Base-by-base conservation (phyloP, 2,797 vertebrate genomes). In the Chromobotia macracanthus region DNA sequence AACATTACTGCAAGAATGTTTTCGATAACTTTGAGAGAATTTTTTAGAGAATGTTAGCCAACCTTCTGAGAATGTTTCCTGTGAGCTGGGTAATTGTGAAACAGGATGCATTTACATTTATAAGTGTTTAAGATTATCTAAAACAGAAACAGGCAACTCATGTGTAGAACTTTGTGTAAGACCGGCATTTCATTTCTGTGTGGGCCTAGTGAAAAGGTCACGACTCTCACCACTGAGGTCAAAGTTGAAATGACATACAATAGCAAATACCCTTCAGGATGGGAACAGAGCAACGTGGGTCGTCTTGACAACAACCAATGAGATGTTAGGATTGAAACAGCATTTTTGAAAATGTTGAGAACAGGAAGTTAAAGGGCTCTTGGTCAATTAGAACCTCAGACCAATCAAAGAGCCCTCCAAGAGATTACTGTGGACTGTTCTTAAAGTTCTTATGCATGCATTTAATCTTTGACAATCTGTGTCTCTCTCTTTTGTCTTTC, bases 191-290 rank as follows among this genome's bases (percentile, higher is more conserved):
- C 21, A 60, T 84, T 89, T 86, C 84, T 85, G 83, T 85, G 77
- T 85, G 61, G 75, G 80, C 60, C n/a, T 58, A 46, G 35, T 73
- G 64, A 19, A 60, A 35, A 77, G 82, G 21, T 76, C 89, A 89
- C 89, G 88, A 86, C 72, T 90, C 86, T 76, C 85, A 81, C 48
- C 64, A 71, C 79, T 80, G 70, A 84, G 93, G 92, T 91, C 89
- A 92, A 75, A 90, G 88, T 87, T 90, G 87, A 92, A 90, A 89
- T 82, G 87, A 86, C 86, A 82, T 85, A 86, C 87, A 85, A 87
- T 86, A 87, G 87, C 69, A 84, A 89, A 84, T 84, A 86, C 80
- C 70, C 80, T 79, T 83, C 71, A 77, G 81, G 61, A 77, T 55
- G 81, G 83, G 84, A 86, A 82, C 76, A 86, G 85, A 85, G 77